phyloP scores from a whole-genome alignment of 2,888 invertebrate species.

The Ornithoptera alexandrae region DNA sequence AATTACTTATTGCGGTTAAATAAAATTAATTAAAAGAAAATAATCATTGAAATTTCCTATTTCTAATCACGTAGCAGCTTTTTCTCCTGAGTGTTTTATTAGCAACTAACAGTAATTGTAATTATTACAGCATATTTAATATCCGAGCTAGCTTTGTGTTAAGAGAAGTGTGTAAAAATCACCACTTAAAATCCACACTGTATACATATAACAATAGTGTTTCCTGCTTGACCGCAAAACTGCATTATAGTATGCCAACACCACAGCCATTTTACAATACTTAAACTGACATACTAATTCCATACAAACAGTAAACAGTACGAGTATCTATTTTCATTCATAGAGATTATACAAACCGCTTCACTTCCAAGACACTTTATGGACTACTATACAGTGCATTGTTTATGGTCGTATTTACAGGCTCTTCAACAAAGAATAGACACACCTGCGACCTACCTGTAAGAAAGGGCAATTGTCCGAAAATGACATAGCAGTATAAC shows the following conservation, averaged over 20 bases:
- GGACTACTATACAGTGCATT: slow-evolving; percentile 46
- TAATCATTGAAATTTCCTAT: slow-evolving; percentile 5
- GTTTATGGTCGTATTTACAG: slow-evolving; percentile 62
- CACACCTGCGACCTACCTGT: slow-evolving; percentile 77
- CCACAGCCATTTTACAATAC: slow-evolving; percentile 42
- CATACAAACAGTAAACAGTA: slow-evolving; percentile 54
- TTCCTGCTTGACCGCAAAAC: slow-evolving; percentile 35
- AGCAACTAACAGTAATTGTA: background rate
- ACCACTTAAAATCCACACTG: background rate
- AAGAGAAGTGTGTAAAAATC: slow-evolving; percentile 15
- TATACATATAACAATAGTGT: slow-evolving; percentile 26
- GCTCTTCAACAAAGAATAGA: slow-evolving; percentile 46
- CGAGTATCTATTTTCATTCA: slow-evolving; percentile 74
- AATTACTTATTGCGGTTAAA: background rate
- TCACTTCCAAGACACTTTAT: slow-evolving; percentile 42
- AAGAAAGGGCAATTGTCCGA: slow-evolving; percentile 32
- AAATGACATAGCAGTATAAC: background rate
- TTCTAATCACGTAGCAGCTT: slow-evolving; percentile 1
- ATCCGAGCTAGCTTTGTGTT: background rate
- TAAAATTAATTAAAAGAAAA: background rate
- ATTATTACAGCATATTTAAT: slow-evolving; percentile 4
- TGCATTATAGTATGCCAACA: slow-evolving; percentile 56
- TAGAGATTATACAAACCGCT: slow-evolving; percentile 51
- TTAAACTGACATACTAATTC: slow-evolving; percentile 49
- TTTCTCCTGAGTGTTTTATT: background rate